Base-by-base conservation (phyloP, 2,113 vertebrate genomes). In the Oryzias celebensis region DNA sequence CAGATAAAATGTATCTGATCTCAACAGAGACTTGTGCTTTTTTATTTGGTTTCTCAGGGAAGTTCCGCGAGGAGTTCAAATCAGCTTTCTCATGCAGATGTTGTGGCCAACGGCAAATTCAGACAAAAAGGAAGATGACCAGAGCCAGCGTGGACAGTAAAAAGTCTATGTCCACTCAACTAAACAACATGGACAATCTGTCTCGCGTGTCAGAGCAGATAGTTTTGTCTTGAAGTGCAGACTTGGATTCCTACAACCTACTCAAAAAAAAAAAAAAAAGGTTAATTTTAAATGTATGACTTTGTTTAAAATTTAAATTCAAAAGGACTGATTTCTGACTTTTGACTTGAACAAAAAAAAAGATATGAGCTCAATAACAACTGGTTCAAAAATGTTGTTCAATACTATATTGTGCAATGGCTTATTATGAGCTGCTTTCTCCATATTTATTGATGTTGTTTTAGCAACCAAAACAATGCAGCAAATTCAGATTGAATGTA, bases 51-150 rank as follows among this genome's bases (percentile, higher is more conserved):
- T 15, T 42, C 31, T 14, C 52, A 99, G 97, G 95, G 59, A 99
- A 98, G 85, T 99, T 99, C 71, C 93, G 96, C 42, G 95, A 94
- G 77, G 96, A 99, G 90, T 99, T 98, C 83, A 98, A 96, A 92
- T 94, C 95, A 24, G 96, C 96, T 0, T 98, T 99, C 89, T 92
- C 95, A 62, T 98, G 94, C 78, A 92, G 89, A 62, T 94, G 91
- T 84, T 86, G 90, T 42, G 84, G 90, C 51, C 73, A 82, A 68
- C 72, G 69, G 12, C 81, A 85, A 51, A 82, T 68, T 10, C 87
- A 69, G 1, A 91, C 93, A 2, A 87, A 92, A 3, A 86, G 93
- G 43, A 78, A 56, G 49, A 85, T 93, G 81, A 90, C 89, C 23
- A 90, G 84, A 71, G 81, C 89, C 1, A 94, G 92, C 84, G 96